A percentile compares a stretch with the other conserved stretches of the same genome.
Conservation (phyloP, 2,113 vertebrate species). For the Gobius niger region DNA sequence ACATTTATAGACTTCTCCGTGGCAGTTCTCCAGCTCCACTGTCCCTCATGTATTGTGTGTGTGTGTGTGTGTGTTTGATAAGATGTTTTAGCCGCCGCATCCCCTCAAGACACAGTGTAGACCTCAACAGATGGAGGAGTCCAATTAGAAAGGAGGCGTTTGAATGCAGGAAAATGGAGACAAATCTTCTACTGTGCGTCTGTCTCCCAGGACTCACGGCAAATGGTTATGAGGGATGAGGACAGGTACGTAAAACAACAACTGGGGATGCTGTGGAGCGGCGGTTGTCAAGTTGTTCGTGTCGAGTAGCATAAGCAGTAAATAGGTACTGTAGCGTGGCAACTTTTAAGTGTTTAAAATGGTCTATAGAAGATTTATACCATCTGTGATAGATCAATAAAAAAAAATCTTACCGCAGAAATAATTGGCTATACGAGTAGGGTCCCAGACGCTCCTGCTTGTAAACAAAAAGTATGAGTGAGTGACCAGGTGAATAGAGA, state of each 20-base stretch:
- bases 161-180: slow-evolving; percentile 49
- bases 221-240: slow-evolving; percentile 32
- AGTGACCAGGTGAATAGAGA: no score
- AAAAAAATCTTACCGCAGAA: no score
- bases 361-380: no score
- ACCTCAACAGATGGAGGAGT: slow-evolving; percentile 71
- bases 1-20: slow-evolving; percentile 26
- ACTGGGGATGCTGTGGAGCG: slow-evolving; percentile 17
- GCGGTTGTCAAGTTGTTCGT: background rate
- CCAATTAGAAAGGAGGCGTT: slow-evolving; percentile 69
- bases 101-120: slow-evolving; percentile 58
- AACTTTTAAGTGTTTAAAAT: no score
- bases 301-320: background rate
- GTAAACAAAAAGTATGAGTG: no score
- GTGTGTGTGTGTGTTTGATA: slow-evolving; percentile 49
- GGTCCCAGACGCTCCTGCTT: no score
- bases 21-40: slow-evolving; percentile 44
- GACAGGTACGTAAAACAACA: slow-evolving; percentile 40
- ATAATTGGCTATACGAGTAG: no score
- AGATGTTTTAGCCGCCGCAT: slow-evolving; percentile 60
- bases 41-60: slow-evolving; percentile 52
- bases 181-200: slow-evolving; percentile 36
- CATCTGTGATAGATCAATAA: no score
- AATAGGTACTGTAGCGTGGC: no score
- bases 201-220: slow-evolving; percentile 47